Base-by-base conservation (phyloP, 2,113 vertebrate genomes). In the Gymnocephalus cernua region DNA sequence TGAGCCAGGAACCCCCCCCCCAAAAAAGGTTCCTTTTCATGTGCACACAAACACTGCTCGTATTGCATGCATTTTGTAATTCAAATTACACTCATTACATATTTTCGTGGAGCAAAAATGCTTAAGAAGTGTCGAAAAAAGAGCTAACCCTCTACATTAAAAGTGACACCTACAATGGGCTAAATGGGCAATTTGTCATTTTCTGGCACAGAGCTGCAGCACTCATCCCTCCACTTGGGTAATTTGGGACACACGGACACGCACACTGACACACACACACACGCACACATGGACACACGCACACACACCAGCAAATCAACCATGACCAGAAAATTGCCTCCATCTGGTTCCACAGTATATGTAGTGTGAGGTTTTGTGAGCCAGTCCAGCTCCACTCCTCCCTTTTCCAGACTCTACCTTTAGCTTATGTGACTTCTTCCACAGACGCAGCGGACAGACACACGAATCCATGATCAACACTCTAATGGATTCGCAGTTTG, bases 141-240 rank as follows among this genome's bases (percentile, higher is more conserved):
- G 50, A 71, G 74, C 80, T 71, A 71, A 77, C 80, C 82, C 77
- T 45, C 82, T n/a, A 65, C 88, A 87, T 91, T 87, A 86, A 83
- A 86, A 79, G 13, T 89, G 87, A 90, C 85, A 90, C 83, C 73
- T 85, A 89, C 82, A 91, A 91, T 89, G 73, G 87, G 86, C 86
- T 89, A 93, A 90, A 93, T 86, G 88, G 87, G 75, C 78, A 84
- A 88, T 93, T 93, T 91, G 91, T 91, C 86, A 87, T 88, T 87
- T 85, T 63, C 82, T 85, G 74, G 84, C 84, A 84, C 84, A 50
- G 82, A 78, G 70, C 86, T 79, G 61, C 64, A 65, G 85, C 82
- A 79, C 88, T 90, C 88, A 74, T 82, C 82, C 68, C 76, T 85
- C 73, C 68, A 75, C 82, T 88, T 23, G 79, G 77, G 68, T 85